phyloP scores from a whole-genome alignment of 2,113 vertebrate species.

The Emydocephalus ijimae region DNA sequence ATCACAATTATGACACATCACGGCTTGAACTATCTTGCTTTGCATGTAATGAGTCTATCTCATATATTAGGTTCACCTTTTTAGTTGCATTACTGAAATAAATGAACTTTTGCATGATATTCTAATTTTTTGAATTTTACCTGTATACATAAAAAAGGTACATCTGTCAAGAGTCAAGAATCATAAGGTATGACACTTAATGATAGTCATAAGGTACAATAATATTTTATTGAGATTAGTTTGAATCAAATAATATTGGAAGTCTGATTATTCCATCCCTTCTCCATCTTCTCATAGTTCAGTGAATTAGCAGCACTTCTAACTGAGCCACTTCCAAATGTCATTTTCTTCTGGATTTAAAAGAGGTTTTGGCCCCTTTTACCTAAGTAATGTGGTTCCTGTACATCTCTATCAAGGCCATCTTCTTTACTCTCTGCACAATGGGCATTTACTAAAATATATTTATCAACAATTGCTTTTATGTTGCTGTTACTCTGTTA shows the following conservation, averaged over 20 bases:
- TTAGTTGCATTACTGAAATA: too few relatives aligned
- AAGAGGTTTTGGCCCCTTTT: background rate
- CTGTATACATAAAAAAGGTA: too few relatives aligned
- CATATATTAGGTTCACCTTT: too few relatives aligned
- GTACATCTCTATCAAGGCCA: background rate
- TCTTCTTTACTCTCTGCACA: background rate
- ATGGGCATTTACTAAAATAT: background rate
- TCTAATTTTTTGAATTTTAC: too few relatives aligned
- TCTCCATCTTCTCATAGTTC: background rate
- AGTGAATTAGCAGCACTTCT: background rate
- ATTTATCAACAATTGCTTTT: background rate
- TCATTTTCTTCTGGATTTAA: background rate
- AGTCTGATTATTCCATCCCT: background rate
- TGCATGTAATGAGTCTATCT: too few relatives aligned
- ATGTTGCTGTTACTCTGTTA: background rate
- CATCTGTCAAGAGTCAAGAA: too few relatives aligned
- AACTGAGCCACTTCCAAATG: background rate
- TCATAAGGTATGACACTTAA: too few relatives aligned
- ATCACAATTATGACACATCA: too few relatives aligned
- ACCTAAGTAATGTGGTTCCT: background rate
- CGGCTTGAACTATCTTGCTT: too few relatives aligned
- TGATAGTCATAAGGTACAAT: too few relatives aligned
- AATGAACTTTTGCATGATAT: too few relatives aligned
- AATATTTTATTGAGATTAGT: background rate
- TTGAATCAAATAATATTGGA: background rate